Evolutionary conservation across 2,888 invertebrate species (phyloP).

Genomic region (Folsomia candida): DNA sequence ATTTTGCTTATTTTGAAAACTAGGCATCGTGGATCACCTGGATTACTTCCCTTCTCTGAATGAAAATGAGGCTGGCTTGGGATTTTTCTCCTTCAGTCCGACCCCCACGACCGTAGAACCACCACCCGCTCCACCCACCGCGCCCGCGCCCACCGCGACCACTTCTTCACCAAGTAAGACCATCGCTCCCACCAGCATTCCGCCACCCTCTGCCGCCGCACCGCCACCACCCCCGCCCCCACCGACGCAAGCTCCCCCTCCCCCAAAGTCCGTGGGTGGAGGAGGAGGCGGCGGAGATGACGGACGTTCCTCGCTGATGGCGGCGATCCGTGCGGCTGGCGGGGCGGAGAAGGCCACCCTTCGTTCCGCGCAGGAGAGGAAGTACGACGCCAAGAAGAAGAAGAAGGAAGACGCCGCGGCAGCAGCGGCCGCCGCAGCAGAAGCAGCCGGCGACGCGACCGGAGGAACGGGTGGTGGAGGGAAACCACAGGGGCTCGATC

Average conservation of each 20-base stretch:
- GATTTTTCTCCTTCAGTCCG: no score
- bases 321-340: conserved; percentile 51
- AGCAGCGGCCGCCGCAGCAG: neutral
- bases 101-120: no score
- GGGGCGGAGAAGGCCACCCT: conserved; percentile 38
- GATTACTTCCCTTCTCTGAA: no score
- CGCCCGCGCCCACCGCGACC: no score
- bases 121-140: no score
- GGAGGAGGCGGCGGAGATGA: conserved; percentile 26
- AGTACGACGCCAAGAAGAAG: conserved; percentile 47
- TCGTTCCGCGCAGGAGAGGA: conserved; percentile 44
- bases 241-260: conserved; percentile 17
- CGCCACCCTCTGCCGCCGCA: no score
- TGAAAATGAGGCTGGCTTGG: no score
- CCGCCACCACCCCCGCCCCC: conserved; percentile 47
- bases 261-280: neutral
- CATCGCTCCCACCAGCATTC: no score
- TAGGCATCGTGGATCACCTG: no score
- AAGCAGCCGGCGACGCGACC: no score
- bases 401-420: conserved; percentile 47
- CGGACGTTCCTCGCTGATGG: conserved; percentile 45
- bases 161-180: no score
- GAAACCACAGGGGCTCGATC: conserved; percentile 30
- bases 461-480: conserved; percentile 19
- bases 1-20: no score